These are phyloP conservation scores for Caiman crocodilus DNA, from an alignment of 2,797 vertebrate species.

Conservation along the genomic window DNA sequence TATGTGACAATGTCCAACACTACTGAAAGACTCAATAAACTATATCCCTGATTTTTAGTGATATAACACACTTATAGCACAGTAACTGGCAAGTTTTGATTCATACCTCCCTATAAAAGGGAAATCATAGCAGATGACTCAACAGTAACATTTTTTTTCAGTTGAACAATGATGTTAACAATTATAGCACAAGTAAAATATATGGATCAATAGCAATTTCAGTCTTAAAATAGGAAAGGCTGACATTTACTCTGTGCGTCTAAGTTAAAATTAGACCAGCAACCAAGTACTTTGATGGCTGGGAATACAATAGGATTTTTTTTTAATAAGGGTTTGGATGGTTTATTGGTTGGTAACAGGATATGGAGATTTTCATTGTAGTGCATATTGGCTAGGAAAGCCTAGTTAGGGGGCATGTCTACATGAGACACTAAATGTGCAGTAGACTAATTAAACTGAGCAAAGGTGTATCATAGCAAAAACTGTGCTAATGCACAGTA, in stretches of 20 bases:
- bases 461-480: too few relatives aligned
- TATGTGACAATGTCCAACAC: rapidly evolving
- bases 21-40: background rate
- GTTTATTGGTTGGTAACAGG: background rate
- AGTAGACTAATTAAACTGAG: too few relatives aligned
- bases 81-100: background rate
- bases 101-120: background rate
- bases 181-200: background rate
- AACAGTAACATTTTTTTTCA: background rate
- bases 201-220: background rate
- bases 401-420: background rate
- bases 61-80: background rate
- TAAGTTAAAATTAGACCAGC: constrained; percentile 45
- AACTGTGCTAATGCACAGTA: too few relatives aligned
- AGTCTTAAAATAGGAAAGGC: background rate
- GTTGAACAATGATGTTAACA: too few relatives aligned
- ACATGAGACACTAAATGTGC: too few relatives aligned
- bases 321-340: background rate
- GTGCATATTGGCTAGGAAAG: background rate
- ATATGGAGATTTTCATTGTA: background rate
- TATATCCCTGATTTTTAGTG: background rate
- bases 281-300: constrained; percentile 19
- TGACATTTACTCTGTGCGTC: constrained; percentile 9
- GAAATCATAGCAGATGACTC: background rate
- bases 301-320: background rate